Percentiles rank a stretch among this genome's conserved stretches.
Conservation (phyloP, 2,113 vertebrate genomes). For the Sturnira hondurensis region DNA sequence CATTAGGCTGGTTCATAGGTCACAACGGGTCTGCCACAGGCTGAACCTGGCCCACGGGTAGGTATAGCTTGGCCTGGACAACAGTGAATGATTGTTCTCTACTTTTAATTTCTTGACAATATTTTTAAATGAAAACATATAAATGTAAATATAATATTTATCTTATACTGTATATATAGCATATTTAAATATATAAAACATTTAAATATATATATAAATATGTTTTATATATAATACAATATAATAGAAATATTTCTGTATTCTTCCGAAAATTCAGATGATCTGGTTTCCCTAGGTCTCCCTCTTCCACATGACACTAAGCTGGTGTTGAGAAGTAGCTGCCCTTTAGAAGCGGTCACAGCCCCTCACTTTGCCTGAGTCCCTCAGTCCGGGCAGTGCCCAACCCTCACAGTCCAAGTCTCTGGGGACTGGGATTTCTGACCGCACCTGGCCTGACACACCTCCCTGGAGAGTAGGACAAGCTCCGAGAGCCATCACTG, state of each 20-base stretch:
- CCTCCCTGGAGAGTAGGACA: not conserved
- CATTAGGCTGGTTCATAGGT: not conserved
- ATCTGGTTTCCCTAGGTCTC: not conserved
- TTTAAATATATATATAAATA: not conserved
- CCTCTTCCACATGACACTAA: not conserved
- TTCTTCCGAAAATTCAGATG: no score
- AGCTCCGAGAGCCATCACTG: not conserved
- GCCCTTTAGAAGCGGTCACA: not conserved
- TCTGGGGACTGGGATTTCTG: not conserved
- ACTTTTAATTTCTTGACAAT: not conserved
- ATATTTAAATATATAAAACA: no score
- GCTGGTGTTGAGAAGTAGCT: not conserved
- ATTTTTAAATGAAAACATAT: not conserved
- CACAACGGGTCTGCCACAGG: no score
- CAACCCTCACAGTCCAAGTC: not conserved
- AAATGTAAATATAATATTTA: no score
- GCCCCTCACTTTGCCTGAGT: not conserved
- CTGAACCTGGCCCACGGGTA: not conserved
- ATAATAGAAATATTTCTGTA: no score
- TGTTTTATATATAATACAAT: not conserved
- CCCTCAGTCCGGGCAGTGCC: not conserved
- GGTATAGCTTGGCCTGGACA: not conserved
- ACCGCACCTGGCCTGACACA: no score
- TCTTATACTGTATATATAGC: no score
- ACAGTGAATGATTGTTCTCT: not conserved